A percentile compares a stretch with the other conserved stretches of the same genome.
phyloP scores from a whole-genome alignment of 2,113 vertebrate genomes.

The Colinus virginianus region DNA sequence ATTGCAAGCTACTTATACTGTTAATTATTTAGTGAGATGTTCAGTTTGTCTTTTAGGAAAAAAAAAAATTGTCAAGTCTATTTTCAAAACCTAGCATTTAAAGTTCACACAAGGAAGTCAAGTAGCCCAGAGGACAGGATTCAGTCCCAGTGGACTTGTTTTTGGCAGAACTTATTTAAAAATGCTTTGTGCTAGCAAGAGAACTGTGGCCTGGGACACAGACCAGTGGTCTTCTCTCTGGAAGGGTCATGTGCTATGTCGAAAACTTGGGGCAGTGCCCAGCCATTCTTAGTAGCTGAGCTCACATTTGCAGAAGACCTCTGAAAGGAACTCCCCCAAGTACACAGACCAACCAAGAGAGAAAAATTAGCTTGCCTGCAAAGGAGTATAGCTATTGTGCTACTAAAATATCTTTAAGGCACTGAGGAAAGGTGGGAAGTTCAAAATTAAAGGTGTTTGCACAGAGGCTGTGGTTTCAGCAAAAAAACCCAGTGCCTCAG shows the following conservation, averaged over 20 bases:
- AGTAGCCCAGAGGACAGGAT: background rate
- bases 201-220: slow-evolving; percentile 36
- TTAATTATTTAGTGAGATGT: background rate
- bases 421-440: background rate
- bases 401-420: slow-evolving; percentile 12
- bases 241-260: slow-evolving; percentile 39
- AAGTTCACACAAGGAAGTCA: slow-evolving; percentile 27
- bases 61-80: background rate
- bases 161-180: background rate
- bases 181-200: background rate
- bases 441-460: background rate
- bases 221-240: slow-evolving; percentile 47
- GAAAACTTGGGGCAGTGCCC: slow-evolving; percentile 34
- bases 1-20: background rate
- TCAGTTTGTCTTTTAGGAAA: background rate
- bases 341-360: rapidly evolving
- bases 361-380: background rate
- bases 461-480: background rate
- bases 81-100: slow-evolving; percentile 30
- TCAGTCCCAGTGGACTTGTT: background rate
- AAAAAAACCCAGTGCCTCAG: background rate
- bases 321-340: slow-evolving; percentile 28
- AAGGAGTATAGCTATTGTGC: background rate
- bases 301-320: slow-evolving; percentile 54
- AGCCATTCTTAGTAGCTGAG: slow-evolving; percentile 57